Percentiles rank a stretch among this genome's conserved stretches.
Evolutionary conservation across 2,888 invertebrate genomes (phyloP).

Genomic region (Clistopyga incitator): DNA sequence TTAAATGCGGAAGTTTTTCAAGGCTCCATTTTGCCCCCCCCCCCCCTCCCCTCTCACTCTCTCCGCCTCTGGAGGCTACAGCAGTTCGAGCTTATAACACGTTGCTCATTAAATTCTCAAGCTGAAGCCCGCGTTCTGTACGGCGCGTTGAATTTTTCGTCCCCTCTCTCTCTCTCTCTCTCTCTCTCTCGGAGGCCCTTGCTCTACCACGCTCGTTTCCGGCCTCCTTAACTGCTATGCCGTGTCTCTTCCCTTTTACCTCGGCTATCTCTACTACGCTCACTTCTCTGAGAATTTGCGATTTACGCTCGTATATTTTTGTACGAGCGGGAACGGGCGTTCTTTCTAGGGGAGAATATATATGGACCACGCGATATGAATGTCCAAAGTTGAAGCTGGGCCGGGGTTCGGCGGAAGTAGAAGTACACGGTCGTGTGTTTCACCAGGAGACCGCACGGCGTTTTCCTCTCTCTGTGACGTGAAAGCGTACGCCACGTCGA

Average conservation of each 20-base stretch:
- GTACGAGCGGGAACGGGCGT: conserved; percentile 32
- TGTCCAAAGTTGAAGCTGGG: conserved; percentile 46
- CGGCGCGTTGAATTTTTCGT: conserved; percentile 21
- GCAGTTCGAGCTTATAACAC: conserved; percentile 46
- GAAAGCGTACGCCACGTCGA: conserved; percentile 38
- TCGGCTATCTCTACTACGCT: conserved; percentile 13
- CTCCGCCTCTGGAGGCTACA: conserved; percentile 6
- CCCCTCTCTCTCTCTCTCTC: neutral
- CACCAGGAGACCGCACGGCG: neutral
- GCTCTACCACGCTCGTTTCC: conserved; percentile 48
- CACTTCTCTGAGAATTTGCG: conserved; percentile 38
- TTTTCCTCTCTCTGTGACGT: conserved; percentile 15
- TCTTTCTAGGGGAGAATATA: conserved; percentile 21
- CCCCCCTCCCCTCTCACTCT: neutral
- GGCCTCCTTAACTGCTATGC: conserved; percentile 41
- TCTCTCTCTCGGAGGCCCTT: conserved; percentile 1
- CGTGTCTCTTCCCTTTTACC: conserved; percentile 25
- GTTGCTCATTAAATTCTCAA: conserved; percentile 60
- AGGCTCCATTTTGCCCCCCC: neutral
- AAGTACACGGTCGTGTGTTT: conserved; percentile 16
- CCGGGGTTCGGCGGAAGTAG: neutral
- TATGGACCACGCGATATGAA: conserved; percentile 48
- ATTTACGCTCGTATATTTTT: conserved; percentile 51
- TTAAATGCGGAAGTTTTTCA: conserved; percentile 24
- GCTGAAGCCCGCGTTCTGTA: conserved; percentile 34